Percentiles rank a stretch among this genome's conserved stretches.
phyloP scores from a whole-genome alignment of 92 coral and sea anemone species.

The Zoanthus sociatus region DNA sequence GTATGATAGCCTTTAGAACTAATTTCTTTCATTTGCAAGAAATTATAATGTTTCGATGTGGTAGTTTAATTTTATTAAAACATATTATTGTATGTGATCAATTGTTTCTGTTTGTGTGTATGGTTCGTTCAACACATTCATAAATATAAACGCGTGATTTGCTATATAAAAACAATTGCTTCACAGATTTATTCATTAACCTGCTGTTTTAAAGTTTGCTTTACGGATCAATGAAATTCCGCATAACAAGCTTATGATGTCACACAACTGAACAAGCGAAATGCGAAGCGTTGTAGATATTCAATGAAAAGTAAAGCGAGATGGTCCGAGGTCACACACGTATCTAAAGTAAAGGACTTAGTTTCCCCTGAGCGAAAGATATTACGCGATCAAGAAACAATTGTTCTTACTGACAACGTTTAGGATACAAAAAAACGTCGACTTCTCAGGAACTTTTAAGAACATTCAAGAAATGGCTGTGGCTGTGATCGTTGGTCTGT shows the following conservation, averaged over 20 bases:
- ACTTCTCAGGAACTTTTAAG: background rate
- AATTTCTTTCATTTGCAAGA: no score
- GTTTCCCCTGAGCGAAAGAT: background rate
- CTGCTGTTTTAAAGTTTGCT: background rate
- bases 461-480: constrained; percentile 13
- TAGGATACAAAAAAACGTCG: background rate
- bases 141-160: background rate
- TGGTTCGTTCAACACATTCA: background rate
- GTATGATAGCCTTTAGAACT: no score
- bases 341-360: background rate
- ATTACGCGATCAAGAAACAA: background rate
- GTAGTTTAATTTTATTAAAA: no score
- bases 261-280: constrained; percentile 14
- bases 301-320: background rate
- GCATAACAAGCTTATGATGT: constrained; percentile 57
- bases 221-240: background rate
- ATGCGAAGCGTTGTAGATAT: background rate
- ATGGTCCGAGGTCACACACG: background rate
- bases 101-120: background rate
- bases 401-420: background rate
- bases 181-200: background rate
- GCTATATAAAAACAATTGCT: background rate
- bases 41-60: no score
- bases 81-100: background rate
- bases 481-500: constrained; percentile 60